Evolutionary conservation across 2,888 invertebrate genomes (phyloP), one percentile per base, ranked within the genome.

Genomic region (Boloria selene): DNA sequence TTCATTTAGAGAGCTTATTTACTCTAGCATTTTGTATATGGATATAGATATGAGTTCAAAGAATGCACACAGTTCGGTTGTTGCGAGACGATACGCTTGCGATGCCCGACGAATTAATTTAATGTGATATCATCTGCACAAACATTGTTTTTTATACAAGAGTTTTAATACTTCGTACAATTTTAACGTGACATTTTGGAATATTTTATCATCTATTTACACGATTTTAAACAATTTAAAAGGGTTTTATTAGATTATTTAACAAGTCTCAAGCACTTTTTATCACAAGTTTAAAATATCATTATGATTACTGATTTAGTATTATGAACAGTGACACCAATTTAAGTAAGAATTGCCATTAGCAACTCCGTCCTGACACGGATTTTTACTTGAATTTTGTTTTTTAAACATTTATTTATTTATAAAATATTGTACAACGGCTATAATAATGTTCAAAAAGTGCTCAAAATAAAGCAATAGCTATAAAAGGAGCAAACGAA

Each of bases 1-100:
- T 84, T 85, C 71, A 73, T 82, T 85, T 81, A 68, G 75, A 77
- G 71, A 71, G 90, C 90, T 90, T 90, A 88, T 89, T 84, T 90
- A 86, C 75, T 79, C 75, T 86, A 88, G 82, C 75, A 74, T 76
- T 79, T 69, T 69, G 51, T 71, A 63, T 69, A 70, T 53, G 47
- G 26, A 56, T 68, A 64, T 51, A 47, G 50, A 66, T 55, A 64
- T 65, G 52, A 56, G 63, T 64, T 67, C 61, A 59, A 68, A 62
- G 17, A 31, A 55, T 69, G 65, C 69, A 67, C 69, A 67, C 65
- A 65, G 55, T 63, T 67, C n/a, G 65, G 61, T 69, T 63, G 61
- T 64, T 61, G 50, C 50, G 38, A 45, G n/a, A 67, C 68, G 65
- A 70, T 58, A 38, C 31, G 31, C 31, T 10, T 10, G 7, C 31